Base-by-base conservation (phyloP, 2,888 invertebrate species). In the Allolobophora icterica region DNA sequence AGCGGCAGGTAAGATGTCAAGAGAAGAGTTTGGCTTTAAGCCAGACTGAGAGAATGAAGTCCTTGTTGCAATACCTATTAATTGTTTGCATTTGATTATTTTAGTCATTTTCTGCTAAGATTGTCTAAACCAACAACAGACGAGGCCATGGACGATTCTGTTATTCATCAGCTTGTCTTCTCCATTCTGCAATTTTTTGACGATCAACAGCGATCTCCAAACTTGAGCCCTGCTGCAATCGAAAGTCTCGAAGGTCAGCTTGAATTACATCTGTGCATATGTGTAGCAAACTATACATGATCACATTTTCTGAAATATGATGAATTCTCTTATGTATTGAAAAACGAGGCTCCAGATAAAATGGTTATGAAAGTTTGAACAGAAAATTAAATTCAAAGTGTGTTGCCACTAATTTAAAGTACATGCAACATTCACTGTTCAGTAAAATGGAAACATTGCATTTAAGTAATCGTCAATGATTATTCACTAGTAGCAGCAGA, bases 211-310 rank as follows among this genome's bases (percentile, higher is more conserved):
- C 94, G 94, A 45, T 94, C 94, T 91, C 94, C 94, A 83, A 93
- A 92, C 89, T 92, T 95, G 34, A 94, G 94, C 91, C 95, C 95
- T 84, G 96, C 96, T 92, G 95, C 95, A 42, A 95, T 96, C 92
- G 98, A 98, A 95, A 97, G 97, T 95, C 96, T 98, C 90, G 98
- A 98, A 96, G 95, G 96, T 95, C 92, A 92, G 91, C 40, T n/a
- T 40, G 30, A 58, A 52, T 87, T 90, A 52, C 17, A 40, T 35
- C 21, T 38, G 13, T 33, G 40, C 35, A 30, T 38, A 6, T 71
- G 13, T 71, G 30, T 71, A 17, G 71, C 71, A 71, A 71, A 11
- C 24, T 21, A 1, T 11, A 71, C 17, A n/a, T 71, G 4, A n/a
- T 71, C 6, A 71, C 71, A n/a, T 71, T 52, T 21, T 52, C 52